Percentiles rank a stretch among this genome's conserved stretches.
These are phyloP conservation scores for Enteromius argenteus DNA, from an alignment of 2,797 vertebrate species.

Conservation along the genomic window DNA sequence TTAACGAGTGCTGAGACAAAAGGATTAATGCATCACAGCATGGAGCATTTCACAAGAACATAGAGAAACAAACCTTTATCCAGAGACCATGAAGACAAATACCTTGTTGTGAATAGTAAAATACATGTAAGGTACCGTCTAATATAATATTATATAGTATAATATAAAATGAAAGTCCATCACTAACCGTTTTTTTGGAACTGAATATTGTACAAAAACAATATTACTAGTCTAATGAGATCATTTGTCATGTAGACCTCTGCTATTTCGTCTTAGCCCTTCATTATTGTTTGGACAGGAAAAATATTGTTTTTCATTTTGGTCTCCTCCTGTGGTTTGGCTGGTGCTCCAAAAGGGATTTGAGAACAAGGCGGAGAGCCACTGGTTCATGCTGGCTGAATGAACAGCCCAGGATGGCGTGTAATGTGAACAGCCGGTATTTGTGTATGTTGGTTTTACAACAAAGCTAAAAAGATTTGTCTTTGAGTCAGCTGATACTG, in stretches of 20 bases:
- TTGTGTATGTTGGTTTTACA: slow-evolving; percentile 30
- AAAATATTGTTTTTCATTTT: slow-evolving; percentile 19
- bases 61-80: neutral
- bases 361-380: slow-evolving; percentile 5
- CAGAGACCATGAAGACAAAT: neutral
- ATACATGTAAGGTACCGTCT: neutral
- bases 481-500: neutral
- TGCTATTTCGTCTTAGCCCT: neutral
- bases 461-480: slow-evolving; percentile 24
- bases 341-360: slow-evolving; percentile 30
- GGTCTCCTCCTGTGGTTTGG: slow-evolving; percentile 35
- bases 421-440: slow-evolving; percentile 32
- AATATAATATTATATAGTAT: neutral
- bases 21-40: neutral
- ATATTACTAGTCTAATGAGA: neutral
- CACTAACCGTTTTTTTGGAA: neutral
- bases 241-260: neutral
- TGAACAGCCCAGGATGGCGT: slow-evolving; percentile 18
- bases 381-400: slow-evolving; percentile 11
- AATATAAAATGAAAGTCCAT: neutral
- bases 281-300: neutral
- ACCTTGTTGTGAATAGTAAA: neutral
- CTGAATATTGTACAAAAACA: neutral
- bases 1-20: slow-evolving; percentile 16
- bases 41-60: neutral